phyloP scores from a whole-genome alignment of 2,888 invertebrate species.

The Lymantria monacha region DNA sequence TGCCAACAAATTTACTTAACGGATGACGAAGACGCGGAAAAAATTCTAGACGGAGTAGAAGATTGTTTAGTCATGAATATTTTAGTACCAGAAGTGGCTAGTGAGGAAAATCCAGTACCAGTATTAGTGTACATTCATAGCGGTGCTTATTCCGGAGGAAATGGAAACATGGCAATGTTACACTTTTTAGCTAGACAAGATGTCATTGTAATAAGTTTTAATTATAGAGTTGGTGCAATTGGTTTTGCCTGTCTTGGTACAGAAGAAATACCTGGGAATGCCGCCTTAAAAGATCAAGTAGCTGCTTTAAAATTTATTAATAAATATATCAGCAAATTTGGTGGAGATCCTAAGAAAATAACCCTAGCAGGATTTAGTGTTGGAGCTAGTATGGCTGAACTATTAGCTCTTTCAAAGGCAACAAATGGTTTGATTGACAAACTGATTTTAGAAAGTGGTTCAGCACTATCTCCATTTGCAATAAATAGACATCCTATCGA shows the following conservation, averaged over 20 bases:
- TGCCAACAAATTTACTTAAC: conserved; percentile 64
- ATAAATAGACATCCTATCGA: conserved; percentile 62
- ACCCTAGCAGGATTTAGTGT: conserved; percentile 93
- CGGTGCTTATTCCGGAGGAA: conserved; percentile 67
- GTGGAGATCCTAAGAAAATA: conserved; percentile 89
- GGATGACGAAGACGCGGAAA: conserved; percentile 45
- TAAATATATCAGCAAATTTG: conserved; percentile 88
- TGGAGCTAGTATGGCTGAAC: conserved; percentile 83
- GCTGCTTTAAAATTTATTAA: conserved; percentile 89
- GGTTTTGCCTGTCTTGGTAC: conserved; percentile 86
- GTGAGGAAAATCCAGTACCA: conserved; percentile 55
- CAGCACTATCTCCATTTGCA: conserved; percentile 64
- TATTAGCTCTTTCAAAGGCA: conserved; percentile 57
- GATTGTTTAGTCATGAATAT: conserved; percentile 63
- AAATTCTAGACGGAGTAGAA: conserved; percentile 53
- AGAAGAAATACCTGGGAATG: conserved; percentile 88
- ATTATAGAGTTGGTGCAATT: conserved; percentile 87
- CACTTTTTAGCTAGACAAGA: conserved; percentile 86
- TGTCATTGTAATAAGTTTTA: conserved; percentile 85
- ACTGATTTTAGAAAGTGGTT: conserved; percentile 69
- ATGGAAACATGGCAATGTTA: conserved; percentile 65
- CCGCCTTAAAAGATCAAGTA: conserved; percentile 92
- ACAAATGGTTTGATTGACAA: conserved; percentile 61
- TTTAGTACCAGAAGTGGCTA: conserved; percentile 56
- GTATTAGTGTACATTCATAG: conserved; percentile 70